phyloP scores from a whole-genome alignment of 2,113 vertebrate genomes.

The Cygnus buccinator region DNA sequence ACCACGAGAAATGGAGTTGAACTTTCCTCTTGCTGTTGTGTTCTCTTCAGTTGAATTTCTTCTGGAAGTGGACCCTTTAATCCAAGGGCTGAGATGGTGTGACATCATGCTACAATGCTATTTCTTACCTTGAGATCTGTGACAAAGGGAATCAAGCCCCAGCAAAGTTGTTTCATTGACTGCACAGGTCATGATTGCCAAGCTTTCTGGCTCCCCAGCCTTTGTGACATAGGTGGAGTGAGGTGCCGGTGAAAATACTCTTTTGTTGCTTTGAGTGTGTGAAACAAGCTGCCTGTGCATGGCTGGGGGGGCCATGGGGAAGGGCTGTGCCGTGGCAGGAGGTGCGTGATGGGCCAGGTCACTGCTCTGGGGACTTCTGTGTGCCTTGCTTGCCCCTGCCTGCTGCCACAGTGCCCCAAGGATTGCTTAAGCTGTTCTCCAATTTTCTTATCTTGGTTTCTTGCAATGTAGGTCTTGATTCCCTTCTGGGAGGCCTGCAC shows the following conservation, averaged over 20 bases:
- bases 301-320: neutral
- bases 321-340: neutral
- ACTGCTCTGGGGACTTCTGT: neutral
- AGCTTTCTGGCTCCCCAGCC: neutral
- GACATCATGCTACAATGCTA: neutral
- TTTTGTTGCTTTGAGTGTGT: neutral
- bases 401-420: neutral
- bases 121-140: neutral
- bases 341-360: neutral
- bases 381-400: neutral
- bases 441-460: neutral
- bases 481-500: neutral
- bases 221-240: neutral
- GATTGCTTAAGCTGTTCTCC: neutral
- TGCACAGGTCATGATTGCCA: accelerated
- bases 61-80: neutral
- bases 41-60: neutral
- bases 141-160: neutral
- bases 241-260: neutral
- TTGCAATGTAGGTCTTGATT: neutral
- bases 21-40: neutral
- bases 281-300: neutral
- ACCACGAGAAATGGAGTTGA: accelerated
- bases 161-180: accelerated
- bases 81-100: neutral